phyloP scores from a whole-genome alignment of 2,797 vertebrate species.

The Hippopotamyrus pictus region DNA sequence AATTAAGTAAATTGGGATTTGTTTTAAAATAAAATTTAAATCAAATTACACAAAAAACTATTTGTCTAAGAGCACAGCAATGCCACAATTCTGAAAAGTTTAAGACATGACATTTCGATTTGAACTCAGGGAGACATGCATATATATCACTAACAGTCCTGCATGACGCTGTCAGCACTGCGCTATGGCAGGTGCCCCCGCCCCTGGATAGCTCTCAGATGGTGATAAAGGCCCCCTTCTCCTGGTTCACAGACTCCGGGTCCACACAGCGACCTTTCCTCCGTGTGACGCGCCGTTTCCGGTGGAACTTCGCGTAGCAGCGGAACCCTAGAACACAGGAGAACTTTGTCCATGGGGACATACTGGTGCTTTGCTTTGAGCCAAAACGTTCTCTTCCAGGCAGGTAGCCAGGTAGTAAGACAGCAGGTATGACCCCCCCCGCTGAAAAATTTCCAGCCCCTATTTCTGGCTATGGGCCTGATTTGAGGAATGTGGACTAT shows the following conservation, averaged over 20 bases:
- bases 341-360: background rate
- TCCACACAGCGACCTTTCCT: constrained; percentile 75
- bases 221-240: constrained; percentile 22
- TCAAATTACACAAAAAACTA: background rate
- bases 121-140: background rate
- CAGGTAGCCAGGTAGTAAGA: background rate
- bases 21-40: background rate
- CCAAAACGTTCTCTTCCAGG: background rate
- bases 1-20: background rate
- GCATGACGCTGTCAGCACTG: background rate
- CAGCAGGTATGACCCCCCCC: background rate
- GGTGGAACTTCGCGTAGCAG: constrained; percentile 75
- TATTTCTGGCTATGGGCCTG: background rate
- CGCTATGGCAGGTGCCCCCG: background rate
- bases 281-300: constrained; percentile 67
- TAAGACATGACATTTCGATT: background rate
- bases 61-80: background rate
- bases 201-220: background rate
- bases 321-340: constrained; percentile 58
- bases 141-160: background rate
- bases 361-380: background rate
- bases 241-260: constrained; percentile 15
- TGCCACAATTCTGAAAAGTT: background rate
- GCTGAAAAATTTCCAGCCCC: background rate
- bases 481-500: background rate